Percentiles rank a stretch among this genome's conserved stretches.
Conservation (phyloP, 92 coral and sea anemone genomes). For the Epizoanthus stellaris region DNA sequence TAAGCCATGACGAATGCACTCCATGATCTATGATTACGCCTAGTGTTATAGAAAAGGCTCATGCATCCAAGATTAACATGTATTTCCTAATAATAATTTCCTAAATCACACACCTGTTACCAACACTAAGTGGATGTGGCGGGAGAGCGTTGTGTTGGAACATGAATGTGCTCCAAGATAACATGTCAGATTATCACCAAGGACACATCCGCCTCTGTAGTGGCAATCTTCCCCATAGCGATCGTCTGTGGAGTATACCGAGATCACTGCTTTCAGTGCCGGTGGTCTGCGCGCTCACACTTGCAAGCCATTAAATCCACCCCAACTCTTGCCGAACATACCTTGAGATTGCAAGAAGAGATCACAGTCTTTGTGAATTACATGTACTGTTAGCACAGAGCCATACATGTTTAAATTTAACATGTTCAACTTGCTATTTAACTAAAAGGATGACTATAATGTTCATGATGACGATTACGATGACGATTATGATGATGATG, state of each 20-base stretch:
- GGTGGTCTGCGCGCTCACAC: conserved; percentile 71
- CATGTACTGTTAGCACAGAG: too few species aligned
- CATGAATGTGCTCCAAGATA: conserved; percentile 79
- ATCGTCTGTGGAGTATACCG: conserved; percentile 78
- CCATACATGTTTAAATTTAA: too few species aligned
- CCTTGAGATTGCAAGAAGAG: conserved; percentile 33
- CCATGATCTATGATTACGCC: too few species aligned
- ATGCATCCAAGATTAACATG: too few species aligned
- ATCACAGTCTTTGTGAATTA: too few species aligned
- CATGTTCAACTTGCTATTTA: too few species aligned
- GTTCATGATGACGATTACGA: too few species aligned
- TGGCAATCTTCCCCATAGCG: conserved; percentile 77
- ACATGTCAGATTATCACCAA: conserved; percentile 64
- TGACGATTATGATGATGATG: too few species aligned
- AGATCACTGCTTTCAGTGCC: conserved; percentile 71
- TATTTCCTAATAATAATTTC: too few species aligned
- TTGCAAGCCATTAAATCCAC: conserved; percentile 87
- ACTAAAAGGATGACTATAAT: too few species aligned
- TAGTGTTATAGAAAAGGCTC: too few species aligned
- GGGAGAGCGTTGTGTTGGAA: conserved; percentile 70
- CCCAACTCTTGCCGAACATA: conserved; percentile 94
- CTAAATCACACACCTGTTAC: conserved; percentile 40
- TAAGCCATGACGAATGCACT: too few species aligned
- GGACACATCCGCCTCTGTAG: conserved; percentile 76
- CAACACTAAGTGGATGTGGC: conserved; percentile 67